A percentile compares a stretch with the other conserved stretches of the same genome.
phyloP scores from a whole-genome alignment of 2,113 vertebrate genomes.

The Sciurus niger region DNA sequence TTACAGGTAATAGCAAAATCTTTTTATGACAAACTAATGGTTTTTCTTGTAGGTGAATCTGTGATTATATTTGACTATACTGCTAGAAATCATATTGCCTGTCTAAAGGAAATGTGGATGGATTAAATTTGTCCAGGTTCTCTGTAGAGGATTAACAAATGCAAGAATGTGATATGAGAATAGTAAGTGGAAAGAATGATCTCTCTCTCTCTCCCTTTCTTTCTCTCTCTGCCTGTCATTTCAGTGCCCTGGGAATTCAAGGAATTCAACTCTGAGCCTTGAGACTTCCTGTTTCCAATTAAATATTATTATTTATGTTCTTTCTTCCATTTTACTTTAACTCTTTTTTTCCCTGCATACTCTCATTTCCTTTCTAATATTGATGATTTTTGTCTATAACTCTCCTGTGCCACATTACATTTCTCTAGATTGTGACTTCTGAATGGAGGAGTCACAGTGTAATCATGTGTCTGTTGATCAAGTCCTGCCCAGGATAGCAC shows the following conservation, averaged over 20 bases:
- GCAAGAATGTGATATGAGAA: not conserved
- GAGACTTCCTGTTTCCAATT: slow-evolving; percentile 37
- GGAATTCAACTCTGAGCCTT: not conserved
- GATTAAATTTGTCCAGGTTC: slow-evolving; percentile 59
- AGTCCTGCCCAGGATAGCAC: not conserved
- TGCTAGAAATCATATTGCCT: slow-evolving; percentile 58
- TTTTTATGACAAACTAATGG: slow-evolving; percentile 40
- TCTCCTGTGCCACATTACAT: not conserved
- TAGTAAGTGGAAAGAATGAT: not conserved
- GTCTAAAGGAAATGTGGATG: slow-evolving; percentile 44
- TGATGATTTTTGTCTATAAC: slow-evolving; percentile 36
- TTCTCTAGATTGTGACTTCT: slow-evolving; percentile 23
- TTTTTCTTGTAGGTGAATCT: slow-evolving; percentile 52
- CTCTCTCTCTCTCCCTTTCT: not conserved
- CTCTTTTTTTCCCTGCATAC: not conserved
- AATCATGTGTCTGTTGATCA: slow-evolving; percentile 22
- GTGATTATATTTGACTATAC: slow-evolving; percentile 61
- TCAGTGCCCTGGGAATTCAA: not conserved
- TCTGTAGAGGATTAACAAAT: slow-evolving; percentile 64
- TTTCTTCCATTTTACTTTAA: slow-evolving; percentile 28
- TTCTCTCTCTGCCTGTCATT: not conserved
- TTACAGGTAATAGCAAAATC: slow-evolving; percentile 65
- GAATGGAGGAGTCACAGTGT: not conserved
- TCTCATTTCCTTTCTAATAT: slow-evolving; percentile 7
- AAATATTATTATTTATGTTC: not conserved